Evolutionary conservation across 2,888 invertebrate species (phyloP), one percentile per base, ranked within the genome.

Genomic region (Spicauda simplicius): DNA sequence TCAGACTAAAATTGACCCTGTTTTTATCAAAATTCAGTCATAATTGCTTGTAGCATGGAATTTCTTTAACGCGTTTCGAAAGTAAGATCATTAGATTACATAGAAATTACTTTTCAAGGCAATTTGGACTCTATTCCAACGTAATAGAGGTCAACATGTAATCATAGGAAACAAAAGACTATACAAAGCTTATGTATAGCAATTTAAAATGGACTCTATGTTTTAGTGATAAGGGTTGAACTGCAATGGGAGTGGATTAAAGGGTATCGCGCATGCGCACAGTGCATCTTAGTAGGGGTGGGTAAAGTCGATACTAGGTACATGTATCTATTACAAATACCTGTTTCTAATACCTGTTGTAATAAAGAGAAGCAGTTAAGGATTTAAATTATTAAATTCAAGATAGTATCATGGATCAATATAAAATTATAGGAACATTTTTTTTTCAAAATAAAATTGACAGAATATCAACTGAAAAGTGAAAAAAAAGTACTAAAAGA

Each of bases 241-340:
- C 1, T 33, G 33, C 8, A 33, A 6, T 33, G 33, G 33, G 59
- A 5, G n/a, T 16, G 12, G 3, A 0, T 10, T 25, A 10, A 16
- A 59, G 25, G 25, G 59, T 48, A 30, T n/a, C 16, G 48, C 59
- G 59, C 59, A 59, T 45, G 59, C 59, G 59, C 59, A 20, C n/a
- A 25, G 25, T n/a, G 4, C 25, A 59, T 48, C 48, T 19, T 20
- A 41, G 19, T 33, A 33, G 33, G 33, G 33, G 8, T 33, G 33
- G 33, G 8, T 33, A 33, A 1, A 10, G 7, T 33, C 10, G 33
- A 33, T 33, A 33, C 33, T 33, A 6, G 8, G 33, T 33, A 33
- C 10, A 33, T 6, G 10, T 33, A 33, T 8, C 10, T 33, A 8
- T 6, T 8, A 3, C 33, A 10, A 33, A 33, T 33, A 33, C 4